phyloP scores from a whole-genome alignment of 1,140 invertebrate genomes.

The Nymphalis io region DNA sequence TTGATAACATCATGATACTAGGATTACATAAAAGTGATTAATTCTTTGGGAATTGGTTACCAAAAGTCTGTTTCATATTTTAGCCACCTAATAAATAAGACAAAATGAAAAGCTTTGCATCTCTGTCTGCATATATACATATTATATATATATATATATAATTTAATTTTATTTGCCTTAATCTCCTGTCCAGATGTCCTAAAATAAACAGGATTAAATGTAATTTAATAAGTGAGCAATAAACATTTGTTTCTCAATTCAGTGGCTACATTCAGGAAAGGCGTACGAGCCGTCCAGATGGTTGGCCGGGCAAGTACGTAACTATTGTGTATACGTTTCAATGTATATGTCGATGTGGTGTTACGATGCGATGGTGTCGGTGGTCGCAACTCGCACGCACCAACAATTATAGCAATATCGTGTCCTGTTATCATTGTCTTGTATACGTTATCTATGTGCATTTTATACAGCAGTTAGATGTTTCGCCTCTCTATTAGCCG shows the following conservation, averaged over 20 bases:
- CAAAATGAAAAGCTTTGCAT: conserved; percentile 60
- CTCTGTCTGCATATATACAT: conserved; percentile 57
- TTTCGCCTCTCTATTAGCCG: conserved; percentile 74
- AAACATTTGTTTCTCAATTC: conserved; percentile 80
- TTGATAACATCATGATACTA: neutral
- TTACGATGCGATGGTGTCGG: conserved; percentile 55
- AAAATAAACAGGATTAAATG: conserved; percentile 35
- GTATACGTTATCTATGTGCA: conserved; percentile 77
- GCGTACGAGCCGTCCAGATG: conserved; percentile 98
- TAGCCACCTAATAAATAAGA: conserved; percentile 31
- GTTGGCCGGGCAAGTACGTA: conserved; percentile 98
- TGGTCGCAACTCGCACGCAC: conserved; percentile 45
- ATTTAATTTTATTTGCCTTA: conserved; percentile 63
- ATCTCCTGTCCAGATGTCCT: conserved; percentile 33
- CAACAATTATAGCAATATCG: conserved; percentile 61
- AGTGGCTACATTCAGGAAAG: conserved; percentile 99
- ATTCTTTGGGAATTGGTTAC: conserved; percentile 26
- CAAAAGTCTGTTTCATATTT: conserved; percentile 26
- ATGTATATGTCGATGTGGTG: conserved; percentile 76
- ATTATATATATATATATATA: conserved; percentile 38
- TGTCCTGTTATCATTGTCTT: conserved; percentile 77
- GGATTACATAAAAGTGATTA: neutral
- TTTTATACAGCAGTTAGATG: conserved; percentile 75
- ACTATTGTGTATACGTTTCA: conserved; percentile 70
- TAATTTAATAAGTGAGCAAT: conserved; percentile 54